These are phyloP conservation scores for Trichomycterus rosablanca DNA, from an alignment of 2,113 vertebrate genomes.

Conservation along the genomic window DNA sequence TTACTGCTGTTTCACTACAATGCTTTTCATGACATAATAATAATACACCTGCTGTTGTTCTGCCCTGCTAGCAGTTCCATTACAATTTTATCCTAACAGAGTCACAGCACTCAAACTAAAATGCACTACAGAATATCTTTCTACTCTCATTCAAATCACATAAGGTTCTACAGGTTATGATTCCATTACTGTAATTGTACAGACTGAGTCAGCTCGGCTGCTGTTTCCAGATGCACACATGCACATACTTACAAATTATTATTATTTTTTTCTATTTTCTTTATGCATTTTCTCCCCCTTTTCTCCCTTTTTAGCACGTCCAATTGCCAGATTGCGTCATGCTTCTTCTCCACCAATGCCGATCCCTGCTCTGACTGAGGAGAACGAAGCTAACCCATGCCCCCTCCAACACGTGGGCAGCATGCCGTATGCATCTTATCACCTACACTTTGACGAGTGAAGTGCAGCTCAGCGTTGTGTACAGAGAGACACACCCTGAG, in stretches of 20 bases:
- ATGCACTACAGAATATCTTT: neutral
- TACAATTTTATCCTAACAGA: constrained; percentile 1
- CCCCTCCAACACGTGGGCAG: too few relatives aligned
- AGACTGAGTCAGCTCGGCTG: neutral
- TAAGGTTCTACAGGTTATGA: neutral
- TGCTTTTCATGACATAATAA: neutral
- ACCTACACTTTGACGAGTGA: too few relatives aligned
- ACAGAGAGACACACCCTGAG: too few relatives aligned
- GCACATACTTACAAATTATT: neutral
- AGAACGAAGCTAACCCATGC: too few relatives aligned
- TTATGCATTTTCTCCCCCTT: too few relatives aligned
- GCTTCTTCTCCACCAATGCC: too few relatives aligned
- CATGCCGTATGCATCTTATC: too few relatives aligned
- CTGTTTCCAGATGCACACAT: neutral
- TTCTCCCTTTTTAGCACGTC: too few relatives aligned
- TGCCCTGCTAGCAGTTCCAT: neutral
- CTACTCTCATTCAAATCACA: neutral
- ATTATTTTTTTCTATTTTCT: too few relatives aligned
- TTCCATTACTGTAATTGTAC: neutral
- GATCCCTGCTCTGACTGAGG: too few relatives aligned
- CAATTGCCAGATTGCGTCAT: too few relatives aligned
- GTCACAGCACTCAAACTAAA: neutral
- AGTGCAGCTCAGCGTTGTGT: too few relatives aligned
- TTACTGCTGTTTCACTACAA: constrained; percentile 2
- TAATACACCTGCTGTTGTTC: neutral